Evolutionary conservation across 2,888 invertebrate genomes (phyloP).

Genomic region (Criorhina ranunculi): DNA sequence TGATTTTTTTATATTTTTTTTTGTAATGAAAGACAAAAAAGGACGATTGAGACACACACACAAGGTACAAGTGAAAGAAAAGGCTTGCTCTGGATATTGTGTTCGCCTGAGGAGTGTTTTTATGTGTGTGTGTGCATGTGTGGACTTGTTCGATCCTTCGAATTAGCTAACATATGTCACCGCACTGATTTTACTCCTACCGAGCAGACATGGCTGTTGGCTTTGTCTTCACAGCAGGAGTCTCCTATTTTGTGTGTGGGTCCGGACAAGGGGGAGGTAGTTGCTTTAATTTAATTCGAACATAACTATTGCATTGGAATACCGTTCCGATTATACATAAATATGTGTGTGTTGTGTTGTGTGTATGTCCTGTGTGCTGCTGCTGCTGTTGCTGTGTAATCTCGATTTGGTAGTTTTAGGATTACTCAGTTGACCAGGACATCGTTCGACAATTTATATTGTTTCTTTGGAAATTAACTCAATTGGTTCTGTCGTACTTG

Average conservation of each 20-base stretch:
- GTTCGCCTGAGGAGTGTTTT: no score
- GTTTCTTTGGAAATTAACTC: slow-evolving; percentile 76
- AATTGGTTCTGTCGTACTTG: slow-evolving; percentile 67
- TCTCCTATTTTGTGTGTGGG: slow-evolving; percentile 38
- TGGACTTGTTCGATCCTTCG: slow-evolving; percentile 70
- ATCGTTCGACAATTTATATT: slow-evolving; percentile 71
- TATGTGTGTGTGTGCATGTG: slow-evolving; percentile 16
- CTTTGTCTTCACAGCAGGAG: slow-evolving; percentile 70
- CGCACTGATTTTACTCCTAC: slow-evolving; percentile 74
- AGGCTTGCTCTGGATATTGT: slow-evolving; percentile 56
- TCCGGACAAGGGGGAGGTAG: not conserved
- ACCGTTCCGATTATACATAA: slow-evolving; percentile 42
- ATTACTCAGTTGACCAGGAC: slow-evolving; percentile 72
- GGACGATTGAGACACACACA: slow-evolving; percentile 32
- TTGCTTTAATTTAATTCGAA: slow-evolving; percentile 73
- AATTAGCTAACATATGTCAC: slow-evolving; percentile 77
- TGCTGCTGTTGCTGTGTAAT: slow-evolving; percentile 51
- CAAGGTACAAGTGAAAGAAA: slow-evolving; percentile 41
- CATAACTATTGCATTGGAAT: slow-evolving; percentile 74
- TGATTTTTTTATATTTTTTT: slow-evolving; percentile 75
- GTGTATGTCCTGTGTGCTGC: not conserved
- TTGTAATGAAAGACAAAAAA: slow-evolving; percentile 60
- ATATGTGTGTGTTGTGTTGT: slow-evolving; percentile 40
- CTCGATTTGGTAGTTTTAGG: slow-evolving; percentile 66
- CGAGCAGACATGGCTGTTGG: slow-evolving; percentile 66